These are phyloP conservation scores for Tipula confusa DNA, from an alignment of 2,888 invertebrate genomes.

Conservation along the genomic window DNA sequence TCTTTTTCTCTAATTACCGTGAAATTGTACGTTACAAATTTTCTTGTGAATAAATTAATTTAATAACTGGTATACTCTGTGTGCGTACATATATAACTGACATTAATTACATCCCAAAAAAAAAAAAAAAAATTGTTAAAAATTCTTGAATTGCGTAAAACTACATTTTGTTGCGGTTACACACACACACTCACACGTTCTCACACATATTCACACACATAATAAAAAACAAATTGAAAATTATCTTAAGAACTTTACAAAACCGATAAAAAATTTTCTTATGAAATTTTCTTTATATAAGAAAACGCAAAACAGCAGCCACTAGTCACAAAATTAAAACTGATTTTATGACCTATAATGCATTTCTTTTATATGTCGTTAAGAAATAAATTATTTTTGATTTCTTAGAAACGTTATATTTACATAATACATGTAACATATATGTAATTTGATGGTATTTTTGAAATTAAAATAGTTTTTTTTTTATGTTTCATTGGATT, in stretches of 20 bases:
- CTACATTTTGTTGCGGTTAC: neutral
- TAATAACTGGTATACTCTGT: neutral
- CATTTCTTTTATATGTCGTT: neutral
- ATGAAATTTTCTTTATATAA: neutral
- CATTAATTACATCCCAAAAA: neutral
- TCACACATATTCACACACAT: no score
- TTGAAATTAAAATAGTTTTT: neutral
- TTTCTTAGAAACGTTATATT: neutral
- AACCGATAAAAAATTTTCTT: neutral
- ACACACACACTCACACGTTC: no score
- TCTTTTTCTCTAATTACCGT: neutral
- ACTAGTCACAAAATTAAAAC: neutral
- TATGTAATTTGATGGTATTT: neutral
- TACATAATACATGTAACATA: neutral
- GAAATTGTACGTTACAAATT: neutral
- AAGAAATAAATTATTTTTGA: neutral
- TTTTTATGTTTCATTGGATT: conserved; percentile 9
- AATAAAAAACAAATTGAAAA: no score
- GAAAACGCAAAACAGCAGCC: neutral
- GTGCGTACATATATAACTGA: neutral
- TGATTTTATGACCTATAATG: neutral
- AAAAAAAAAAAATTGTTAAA: neutral
- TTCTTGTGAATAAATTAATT: neutral
- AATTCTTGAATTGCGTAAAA: neutral
- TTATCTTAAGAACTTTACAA: neutral